Evolutionary conservation across 2,797 vertebrate genomes (phyloP).

Genomic region (Girardinus metallicus): DNA sequence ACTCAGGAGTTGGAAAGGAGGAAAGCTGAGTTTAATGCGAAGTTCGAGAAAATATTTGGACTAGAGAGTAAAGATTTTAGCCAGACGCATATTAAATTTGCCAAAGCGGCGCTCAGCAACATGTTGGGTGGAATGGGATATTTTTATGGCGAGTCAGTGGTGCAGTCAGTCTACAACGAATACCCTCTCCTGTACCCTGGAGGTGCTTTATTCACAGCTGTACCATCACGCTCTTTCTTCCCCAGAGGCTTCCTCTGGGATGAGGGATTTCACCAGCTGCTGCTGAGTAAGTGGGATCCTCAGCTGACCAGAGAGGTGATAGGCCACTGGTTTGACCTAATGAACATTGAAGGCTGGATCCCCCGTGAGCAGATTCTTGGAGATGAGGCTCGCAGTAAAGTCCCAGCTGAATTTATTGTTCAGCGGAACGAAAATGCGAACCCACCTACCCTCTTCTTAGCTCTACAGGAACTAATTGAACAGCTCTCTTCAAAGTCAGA

Average conservation of each 20-base stretch:
- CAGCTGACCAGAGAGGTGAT: constrained; percentile 85
- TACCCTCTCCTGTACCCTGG: constrained; percentile 81
- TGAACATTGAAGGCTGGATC: constrained; percentile 95
- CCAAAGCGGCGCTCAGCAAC: constrained; percentile 89
- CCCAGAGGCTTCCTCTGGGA: constrained; percentile 98
- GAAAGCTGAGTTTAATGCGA: constrained; percentile 76
- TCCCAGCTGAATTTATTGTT: constrained; percentile 91
- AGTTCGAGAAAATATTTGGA: constrained; percentile 87
- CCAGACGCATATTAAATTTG: constrained; percentile 81
- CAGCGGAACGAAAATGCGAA: constrained; percentile 91
- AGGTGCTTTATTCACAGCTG: constrained; percentile 87
- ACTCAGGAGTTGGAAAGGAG: constrained; percentile 81
- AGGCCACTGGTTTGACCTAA: constrained; percentile 93
- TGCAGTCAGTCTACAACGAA: constrained; percentile 83
- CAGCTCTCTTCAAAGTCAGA: constrained; percentile 59
- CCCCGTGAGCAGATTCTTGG: constrained; percentile 95
- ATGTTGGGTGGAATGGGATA: constrained; percentile 93
- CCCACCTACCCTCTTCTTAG: constrained; percentile 92
- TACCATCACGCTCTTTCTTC: constrained; percentile 96
- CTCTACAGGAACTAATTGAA: constrained; percentile 83
- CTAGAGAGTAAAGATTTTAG: constrained; percentile 82
- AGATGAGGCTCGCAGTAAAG: constrained; percentile 90
- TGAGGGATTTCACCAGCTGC: constrained; percentile 94
- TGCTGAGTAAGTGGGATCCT: constrained; percentile 90
- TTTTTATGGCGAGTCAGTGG: constrained; percentile 90